Percentiles rank a stretch among this genome's conserved stretches.
These are phyloP conservation scores for Caenorhabditis brenneri DNA, from an alignment of 1,140 invertebrate genomes.

Conservation along the genomic window DNA sequence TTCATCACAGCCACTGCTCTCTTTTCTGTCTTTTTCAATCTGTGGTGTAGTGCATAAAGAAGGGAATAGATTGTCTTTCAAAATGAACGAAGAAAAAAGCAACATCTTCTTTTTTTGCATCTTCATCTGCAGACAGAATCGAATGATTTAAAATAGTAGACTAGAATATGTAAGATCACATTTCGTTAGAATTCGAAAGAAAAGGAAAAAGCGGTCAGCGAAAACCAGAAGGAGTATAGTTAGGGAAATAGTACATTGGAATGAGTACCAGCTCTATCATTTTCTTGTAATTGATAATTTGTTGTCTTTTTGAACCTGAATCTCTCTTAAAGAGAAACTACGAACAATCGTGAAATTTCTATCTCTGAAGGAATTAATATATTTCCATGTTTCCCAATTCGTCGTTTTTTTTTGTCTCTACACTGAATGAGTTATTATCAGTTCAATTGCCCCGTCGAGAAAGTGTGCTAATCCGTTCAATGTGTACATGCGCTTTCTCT, in stretches of 20 bases:
- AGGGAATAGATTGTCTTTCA: constrained; percentile 22
- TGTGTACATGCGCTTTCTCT: constrained; percentile 29
- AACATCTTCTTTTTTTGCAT: background rate
- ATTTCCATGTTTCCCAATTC: background rate
- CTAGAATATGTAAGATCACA: background rate
- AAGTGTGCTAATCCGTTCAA: constrained; percentile 42
- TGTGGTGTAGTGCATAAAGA: background rate
- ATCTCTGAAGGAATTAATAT: too few relatives aligned
- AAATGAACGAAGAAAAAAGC: background rate
- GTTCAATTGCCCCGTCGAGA: background rate
- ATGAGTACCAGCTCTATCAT: too few relatives aligned
- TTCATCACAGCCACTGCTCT: constrained; percentile 2
- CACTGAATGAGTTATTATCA: constrained; percentile 25
- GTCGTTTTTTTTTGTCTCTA: background rate
- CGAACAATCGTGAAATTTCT: too few relatives aligned
- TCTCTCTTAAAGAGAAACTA: too few relatives aligned
- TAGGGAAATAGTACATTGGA: too few relatives aligned
- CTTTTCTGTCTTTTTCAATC: background rate
- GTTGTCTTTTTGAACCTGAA: too few relatives aligned
- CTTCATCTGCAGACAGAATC: background rate
- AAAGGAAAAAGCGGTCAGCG: background rate
- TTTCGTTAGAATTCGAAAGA: background rate
- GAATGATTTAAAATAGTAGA: background rate
- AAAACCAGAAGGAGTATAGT: too few relatives aligned
- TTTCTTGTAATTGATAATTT: too few relatives aligned